phyloP scores from a whole-genome alignment of 2,797 vertebrate species.

The Adrianichthys oophorus region DNA sequence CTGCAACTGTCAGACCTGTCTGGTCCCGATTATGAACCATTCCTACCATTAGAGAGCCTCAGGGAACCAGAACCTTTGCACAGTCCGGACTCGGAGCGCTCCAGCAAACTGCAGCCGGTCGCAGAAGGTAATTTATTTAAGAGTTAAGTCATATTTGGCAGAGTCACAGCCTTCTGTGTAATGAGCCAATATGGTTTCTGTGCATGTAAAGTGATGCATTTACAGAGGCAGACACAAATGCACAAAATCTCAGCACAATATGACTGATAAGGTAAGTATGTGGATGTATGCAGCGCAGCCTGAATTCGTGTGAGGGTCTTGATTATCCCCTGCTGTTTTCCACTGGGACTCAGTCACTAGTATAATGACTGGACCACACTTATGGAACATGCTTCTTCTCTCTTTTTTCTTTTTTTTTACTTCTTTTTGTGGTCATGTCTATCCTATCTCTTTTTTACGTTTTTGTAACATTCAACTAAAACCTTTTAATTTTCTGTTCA shows the following conservation, averaged over 20 bases:
- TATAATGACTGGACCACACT: slow-evolving; percentile 59
- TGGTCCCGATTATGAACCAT: slow-evolving; percentile 93
- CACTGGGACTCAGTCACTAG: slow-evolving; percentile 39
- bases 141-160: not conserved
- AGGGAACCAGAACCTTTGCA: slow-evolving; percentile 96
- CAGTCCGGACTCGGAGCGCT: slow-evolving; percentile 95
- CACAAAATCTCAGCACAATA: slow-evolving; percentile 7
- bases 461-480: not conserved
- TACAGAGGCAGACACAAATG: slow-evolving; percentile 2
- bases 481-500: not conserved
- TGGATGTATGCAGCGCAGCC: slow-evolving; percentile 17
- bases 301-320: slow-evolving; percentile 46
- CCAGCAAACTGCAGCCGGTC: slow-evolving; percentile 95
- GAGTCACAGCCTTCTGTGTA: not conserved
- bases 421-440: not conserved
- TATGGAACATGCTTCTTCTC: slow-evolving; percentile 38
- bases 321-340: slow-evolving; percentile 61
- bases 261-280: slow-evolving; percentile 19
- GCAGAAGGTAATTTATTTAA: slow-evolving; percentile 84
- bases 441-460: not conserved
- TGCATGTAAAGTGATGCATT: not conserved
- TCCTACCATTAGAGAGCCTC: slow-evolving; percentile 91
- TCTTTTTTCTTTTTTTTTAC: slow-evolving; percentile 6
- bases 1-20: slow-evolving; percentile 92
- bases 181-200: not conserved